Evolutionary conservation across 2,888 invertebrate species (phyloP), one percentile per base, ranked within the genome.

Genomic region (Tortrix viridana): DNA sequence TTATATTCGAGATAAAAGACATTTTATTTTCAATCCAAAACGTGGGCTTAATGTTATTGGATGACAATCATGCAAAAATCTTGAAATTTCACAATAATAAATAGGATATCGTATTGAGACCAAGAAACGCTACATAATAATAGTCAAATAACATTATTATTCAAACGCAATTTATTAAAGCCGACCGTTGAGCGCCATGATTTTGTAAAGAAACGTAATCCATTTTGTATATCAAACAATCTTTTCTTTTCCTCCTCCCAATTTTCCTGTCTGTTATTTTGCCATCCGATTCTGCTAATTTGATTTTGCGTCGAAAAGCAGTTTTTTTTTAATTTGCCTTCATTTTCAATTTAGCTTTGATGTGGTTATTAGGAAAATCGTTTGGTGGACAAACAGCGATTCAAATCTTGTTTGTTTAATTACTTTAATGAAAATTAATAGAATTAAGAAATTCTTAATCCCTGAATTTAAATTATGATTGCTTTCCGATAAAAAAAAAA

Each of bases 141-240:
- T 20, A 12, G n/a, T 16, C 48, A 22, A 46, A 49, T 44, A 32
- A 23, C 22, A 50, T 19, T 22, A 22, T 41, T 38, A 41, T 44
- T 61, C 56, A 61, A 56, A 38, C 56, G 19, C 56, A 62, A 56
- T 62, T 62, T 52, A 22, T 23, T 32, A 19, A 49, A 61, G 18
- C 44, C 46, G 38, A 18, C 44, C 46, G 52, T 57, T 37, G 50
- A 49, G 50, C 43, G 38, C 48, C 46, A 46, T 47, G 62, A 57
- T 57, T 60, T 62, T 37, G 49, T 44, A 55, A 49, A 61, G 49
- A 44, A 49, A 61, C 48, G 50, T 62, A 57, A 62, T 62, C 62
- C 62, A 62, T 62, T 62, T 62, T 62, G 22, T 46, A 62, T 57
- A 50, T 57, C 56, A 62, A 62, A 57, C 62, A 57, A 62, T 50